Conservation (phyloP, 2,888 invertebrate species). For the Macroteleia sp. region DNA sequence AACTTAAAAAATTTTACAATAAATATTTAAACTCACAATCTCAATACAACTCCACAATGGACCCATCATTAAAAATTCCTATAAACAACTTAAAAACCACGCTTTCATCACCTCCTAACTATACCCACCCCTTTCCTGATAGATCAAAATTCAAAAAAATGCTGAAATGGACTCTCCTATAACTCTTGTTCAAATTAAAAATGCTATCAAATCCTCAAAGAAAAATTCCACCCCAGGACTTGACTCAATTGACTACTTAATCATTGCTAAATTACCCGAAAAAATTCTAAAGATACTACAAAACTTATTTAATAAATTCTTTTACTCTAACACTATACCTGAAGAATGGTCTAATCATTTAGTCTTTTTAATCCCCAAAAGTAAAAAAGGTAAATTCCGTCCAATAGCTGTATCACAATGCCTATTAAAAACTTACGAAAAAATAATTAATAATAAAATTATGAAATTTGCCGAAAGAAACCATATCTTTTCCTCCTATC, state of each 20-base stretch:
- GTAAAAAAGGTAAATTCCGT: too few species aligned
- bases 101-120: not conserved
- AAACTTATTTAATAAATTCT: too few species aligned
- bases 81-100: not conserved
- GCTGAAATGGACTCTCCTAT: not conserved
- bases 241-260: slow-evolving; percentile 8
- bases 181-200: not conserved
- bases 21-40: not conserved
- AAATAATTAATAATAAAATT: too few species aligned
- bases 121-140: not conserved
- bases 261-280: not conserved
- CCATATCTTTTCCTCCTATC: too few species aligned
- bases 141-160: too few species aligned
- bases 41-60: not conserved
- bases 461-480: too few species aligned
- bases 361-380: too few species aligned
- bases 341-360: too few species aligned
- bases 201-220: not conserved
- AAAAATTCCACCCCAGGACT: slow-evolving; percentile 1
- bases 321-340: too few species aligned
- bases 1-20: slow-evolving; percentile 32
- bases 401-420: too few species aligned
- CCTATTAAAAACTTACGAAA: too few species aligned
- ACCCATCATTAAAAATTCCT: not conserved
- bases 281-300: too few species aligned